Evolutionary conservation across 2,888 invertebrate genomes (phyloP), one percentile per base, ranked within the genome.

Genomic region (Luperina nickerlii): DNA sequence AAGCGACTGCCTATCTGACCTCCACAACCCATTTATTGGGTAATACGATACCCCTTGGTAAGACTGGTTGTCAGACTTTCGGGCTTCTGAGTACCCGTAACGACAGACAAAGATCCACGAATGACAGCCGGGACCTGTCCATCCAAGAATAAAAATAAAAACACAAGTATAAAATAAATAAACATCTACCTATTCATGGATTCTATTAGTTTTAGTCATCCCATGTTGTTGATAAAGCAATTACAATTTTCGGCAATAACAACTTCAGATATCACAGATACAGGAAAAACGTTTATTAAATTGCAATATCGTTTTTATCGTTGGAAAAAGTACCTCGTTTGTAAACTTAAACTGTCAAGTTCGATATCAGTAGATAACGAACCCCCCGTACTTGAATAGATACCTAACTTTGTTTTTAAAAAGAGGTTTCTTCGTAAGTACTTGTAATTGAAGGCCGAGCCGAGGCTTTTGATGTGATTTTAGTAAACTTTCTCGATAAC

Each of bases 281-380:
- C 78, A 83, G 82, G 78, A 78, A 83, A 82, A 82, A 57, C 70
- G 72, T 83, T 48, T 38, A 78, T 67, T 83, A 60, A 83, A 74
- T 83, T 74, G 45, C 73, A 62, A 70, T 68, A 66, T 83, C 73
- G 24, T 38, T 45, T 45, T 45, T 45, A 62, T 42, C 24, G 27
- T 83, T 83, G 66, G 83, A 82, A 83, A 70, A 83, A 74, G 63
- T 71, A 57, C 78, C 66, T 78, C 5, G 57, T 38, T 63, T 71
- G 24, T 6, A 38, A 76, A 82, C 38, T 67, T 67, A 32, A 68
- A 71, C 68, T 82, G 69, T 70, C 48, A 72, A 68, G 72, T 72
- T 81, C 38, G 62, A 57, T 82, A 82, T 82, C 82, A 57, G 51
- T 68, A 63, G 77, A 82, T 72, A 82, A 67, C n/a, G 38, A 48